Evolutionary conservation across 2,797 vertebrate genomes (phyloP).

Genomic region (Melanotaenia trifasciata): DNA sequence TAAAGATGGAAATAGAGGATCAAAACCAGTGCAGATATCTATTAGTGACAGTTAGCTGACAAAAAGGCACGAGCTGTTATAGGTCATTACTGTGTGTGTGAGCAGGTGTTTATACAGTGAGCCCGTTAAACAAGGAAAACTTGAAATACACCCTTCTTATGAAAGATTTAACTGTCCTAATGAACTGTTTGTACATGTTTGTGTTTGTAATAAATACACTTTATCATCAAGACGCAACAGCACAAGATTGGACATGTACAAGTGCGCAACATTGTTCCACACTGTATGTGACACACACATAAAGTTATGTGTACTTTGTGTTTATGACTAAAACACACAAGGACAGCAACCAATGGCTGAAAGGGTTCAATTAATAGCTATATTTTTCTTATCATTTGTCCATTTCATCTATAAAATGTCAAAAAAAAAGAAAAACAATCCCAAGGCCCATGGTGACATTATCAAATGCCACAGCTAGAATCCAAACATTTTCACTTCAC

Average conservation of each 20-base stretch:
- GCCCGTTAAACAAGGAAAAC: conserved; percentile 64
- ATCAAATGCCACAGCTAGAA: not conserved
- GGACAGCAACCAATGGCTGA: not conserved
- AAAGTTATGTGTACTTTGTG: no score
- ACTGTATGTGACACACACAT: not conserved
- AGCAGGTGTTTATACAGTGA: not conserved
- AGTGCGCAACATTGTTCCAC: not conserved
- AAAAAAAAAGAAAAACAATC: not conserved
- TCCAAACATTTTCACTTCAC: not conserved
- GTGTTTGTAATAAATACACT: not conserved
- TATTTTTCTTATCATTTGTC: not conserved
- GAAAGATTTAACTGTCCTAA: conserved; percentile 9
- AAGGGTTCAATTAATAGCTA: not conserved
- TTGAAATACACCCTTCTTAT: conserved; percentile 54
- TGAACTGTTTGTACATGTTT: conserved; percentile 4
- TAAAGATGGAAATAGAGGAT: not conserved
- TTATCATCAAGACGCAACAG: not conserved
- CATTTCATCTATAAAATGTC: not conserved
- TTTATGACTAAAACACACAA: no score
- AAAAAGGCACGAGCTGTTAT: not conserved
- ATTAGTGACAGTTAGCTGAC: not conserved
- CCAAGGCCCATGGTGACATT: not conserved
- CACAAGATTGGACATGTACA: conserved; percentile 11
- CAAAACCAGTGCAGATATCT: not conserved
- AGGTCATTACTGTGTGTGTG: not conserved